A percentile compares a stretch with the other conserved stretches of the same genome.
These are phyloP conservation scores for Hirtodrosophila cameraria DNA, from an alignment of 2,888 invertebrate species.

Conservation along the genomic window DNA sequence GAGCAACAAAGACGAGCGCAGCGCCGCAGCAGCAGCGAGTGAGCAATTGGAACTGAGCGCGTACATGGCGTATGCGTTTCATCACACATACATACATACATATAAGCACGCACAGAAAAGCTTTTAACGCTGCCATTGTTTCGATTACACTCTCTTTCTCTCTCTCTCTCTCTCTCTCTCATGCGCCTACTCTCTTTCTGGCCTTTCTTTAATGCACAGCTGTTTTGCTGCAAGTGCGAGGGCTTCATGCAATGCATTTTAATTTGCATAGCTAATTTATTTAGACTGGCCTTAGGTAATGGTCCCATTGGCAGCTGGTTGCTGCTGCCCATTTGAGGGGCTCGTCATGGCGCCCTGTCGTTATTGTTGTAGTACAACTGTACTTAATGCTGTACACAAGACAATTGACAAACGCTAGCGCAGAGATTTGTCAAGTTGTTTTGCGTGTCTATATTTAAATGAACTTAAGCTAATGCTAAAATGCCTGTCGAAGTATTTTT, in stretches of 20 bases:
- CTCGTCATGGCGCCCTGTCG: conserved; percentile 50
- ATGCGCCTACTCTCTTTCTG: conserved; percentile 1
- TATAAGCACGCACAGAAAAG: conserved; percentile 26
- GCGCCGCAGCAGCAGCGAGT: conserved; percentile 56
- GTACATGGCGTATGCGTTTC: conserved; percentile 62
- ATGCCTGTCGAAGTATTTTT: conserved; percentile 16
- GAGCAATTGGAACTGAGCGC: conserved; percentile 69
- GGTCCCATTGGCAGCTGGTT: background rate
- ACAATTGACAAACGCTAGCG: conserved; percentile 40
- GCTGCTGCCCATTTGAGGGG: conserved; percentile 34
- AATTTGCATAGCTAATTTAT: conserved; percentile 27
- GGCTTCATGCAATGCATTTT: conserved; percentile 34
- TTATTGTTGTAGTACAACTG: conserved; percentile 58
- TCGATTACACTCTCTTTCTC: conserved; percentile 9
- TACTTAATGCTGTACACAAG: conserved; percentile 51
- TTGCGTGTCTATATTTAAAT: conserved; percentile 68
- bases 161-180: conserved; percentile 5
- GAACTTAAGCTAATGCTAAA: conserved; percentile 51
- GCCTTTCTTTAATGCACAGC: conserved; percentile 29
- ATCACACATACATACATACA: conserved; percentile 22
- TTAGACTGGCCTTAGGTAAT: conserved; percentile 27
- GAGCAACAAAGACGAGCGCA: conserved; percentile 43
- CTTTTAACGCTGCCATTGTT: conserved; percentile 41
- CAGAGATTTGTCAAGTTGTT: conserved; percentile 63
- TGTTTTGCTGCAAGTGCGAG: conserved; percentile 47